phyloP scores from a whole-genome alignment of 1,140 invertebrate species.

The Diploscapter pachys region DNA sequence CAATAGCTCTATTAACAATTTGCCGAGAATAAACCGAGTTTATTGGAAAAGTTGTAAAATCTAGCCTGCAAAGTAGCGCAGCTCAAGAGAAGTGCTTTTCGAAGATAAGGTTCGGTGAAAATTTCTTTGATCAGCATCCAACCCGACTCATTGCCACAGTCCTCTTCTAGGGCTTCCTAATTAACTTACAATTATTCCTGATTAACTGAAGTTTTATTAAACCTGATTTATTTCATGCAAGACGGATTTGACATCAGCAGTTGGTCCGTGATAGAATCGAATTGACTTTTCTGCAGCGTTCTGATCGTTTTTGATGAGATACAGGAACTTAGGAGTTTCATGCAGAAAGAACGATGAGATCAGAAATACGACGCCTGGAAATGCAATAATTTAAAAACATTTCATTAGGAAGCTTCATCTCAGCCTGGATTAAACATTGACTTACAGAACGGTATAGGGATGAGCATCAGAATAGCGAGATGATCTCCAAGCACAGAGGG shows the following conservation, averaged over 20 bases:
- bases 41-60: slow-evolving; percentile 54
- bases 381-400: neutral
- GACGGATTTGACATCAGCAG: slow-evolving; percentile 19
- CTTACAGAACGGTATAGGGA: slow-evolving; percentile 40
- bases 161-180: slow-evolving; percentile 18
- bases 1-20: slow-evolving; percentile 32
- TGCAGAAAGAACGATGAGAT: slow-evolving; percentile 47
- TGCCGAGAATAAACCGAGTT: slow-evolving; percentile 47
- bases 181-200: neutral
- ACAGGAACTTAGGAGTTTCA: slow-evolving; percentile 53
- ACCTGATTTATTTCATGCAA: slow-evolving; percentile 8
- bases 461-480: slow-evolving; percentile 41
- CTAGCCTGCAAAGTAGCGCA: slow-evolving; percentile 44
- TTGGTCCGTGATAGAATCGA: slow-evolving; percentile 48
- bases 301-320: slow-evolving; percentile 40
- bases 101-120: slow-evolving; percentile 36
- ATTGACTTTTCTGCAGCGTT: slow-evolving; percentile 40
- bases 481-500: slow-evolving; percentile 46
- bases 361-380: slow-evolving; percentile 49
- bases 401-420: neutral
- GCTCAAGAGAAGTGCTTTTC: slow-evolving; percentile 46
- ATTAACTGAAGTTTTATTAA: no score
- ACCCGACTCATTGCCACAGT: neutral
- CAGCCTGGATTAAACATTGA: neutral
- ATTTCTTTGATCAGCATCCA: slow-evolving; percentile 30